Percentiles rank a stretch among this genome's conserved stretches.
These are phyloP conservation scores for Cheilosia soror DNA, from an alignment of 2,888 invertebrate species.

Conservation along the genomic window DNA sequence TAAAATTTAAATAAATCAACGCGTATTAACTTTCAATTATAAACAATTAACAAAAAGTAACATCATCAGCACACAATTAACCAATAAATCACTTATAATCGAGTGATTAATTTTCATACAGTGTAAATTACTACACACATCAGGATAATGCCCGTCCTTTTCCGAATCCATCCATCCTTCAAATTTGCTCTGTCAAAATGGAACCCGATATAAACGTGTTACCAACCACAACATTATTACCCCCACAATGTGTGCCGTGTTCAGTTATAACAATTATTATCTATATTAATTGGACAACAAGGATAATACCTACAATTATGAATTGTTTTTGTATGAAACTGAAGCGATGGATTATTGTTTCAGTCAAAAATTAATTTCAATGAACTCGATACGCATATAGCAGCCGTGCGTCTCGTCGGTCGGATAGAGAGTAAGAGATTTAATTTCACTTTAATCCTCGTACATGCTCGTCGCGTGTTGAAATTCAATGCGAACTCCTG, in stretches of 20 bases:
- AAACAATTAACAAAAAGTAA: background rate
- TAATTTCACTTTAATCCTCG: background rate
- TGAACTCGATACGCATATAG: background rate
- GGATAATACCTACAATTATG: background rate
- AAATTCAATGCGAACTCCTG: background rate
- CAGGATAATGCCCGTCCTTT: background rate
- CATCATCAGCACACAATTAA: background rate
- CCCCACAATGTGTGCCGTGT: background rate
- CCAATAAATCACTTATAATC: background rate
- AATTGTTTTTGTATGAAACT: background rate
- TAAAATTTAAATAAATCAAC: too few species aligned
- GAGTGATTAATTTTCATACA: background rate
- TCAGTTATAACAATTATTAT: background rate
- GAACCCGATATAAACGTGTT: background rate
- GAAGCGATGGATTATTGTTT: background rate
- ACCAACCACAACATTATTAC: background rate
- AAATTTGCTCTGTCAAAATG: background rate
- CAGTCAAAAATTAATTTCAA: background rate
- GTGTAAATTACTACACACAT: background rate
- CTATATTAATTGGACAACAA: conserved; percentile 10
- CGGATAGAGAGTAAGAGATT: background rate
- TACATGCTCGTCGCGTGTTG: background rate
- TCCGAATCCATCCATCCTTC: background rate
- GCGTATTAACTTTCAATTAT: background rate
- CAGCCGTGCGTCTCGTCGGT: background rate